phyloP scores from a whole-genome alignment of 2,888 invertebrate genomes.

The Arenicola marina region DNA sequence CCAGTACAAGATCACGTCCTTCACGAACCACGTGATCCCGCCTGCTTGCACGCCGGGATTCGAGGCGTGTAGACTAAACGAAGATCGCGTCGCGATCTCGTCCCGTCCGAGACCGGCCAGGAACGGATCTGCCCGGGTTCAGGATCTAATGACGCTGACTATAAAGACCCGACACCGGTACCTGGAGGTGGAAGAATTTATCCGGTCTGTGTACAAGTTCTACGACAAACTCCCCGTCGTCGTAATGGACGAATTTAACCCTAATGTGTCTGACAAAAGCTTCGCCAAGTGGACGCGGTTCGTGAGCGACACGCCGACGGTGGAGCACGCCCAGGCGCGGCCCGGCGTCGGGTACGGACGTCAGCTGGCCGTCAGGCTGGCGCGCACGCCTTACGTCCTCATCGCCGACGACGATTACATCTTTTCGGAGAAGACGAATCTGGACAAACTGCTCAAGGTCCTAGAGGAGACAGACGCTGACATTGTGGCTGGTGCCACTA shows the following conservation, averaged over 20 bases:
- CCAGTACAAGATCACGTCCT: too few species aligned
- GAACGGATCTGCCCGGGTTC: too few species aligned
- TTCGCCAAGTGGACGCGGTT: not conserved
- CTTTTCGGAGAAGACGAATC: not conserved
- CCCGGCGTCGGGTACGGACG: constrained; percentile 15
- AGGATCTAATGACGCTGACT: too few species aligned
- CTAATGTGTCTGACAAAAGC: not conserved
- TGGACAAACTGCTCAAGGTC: constrained; percentile 7
- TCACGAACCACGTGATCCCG: too few species aligned
- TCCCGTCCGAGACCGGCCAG: too few species aligned
- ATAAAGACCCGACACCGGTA: constrained; percentile 10
- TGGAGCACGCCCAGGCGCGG: constrained; percentile 1
- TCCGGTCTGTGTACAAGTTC: not conserved
- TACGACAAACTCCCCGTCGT: constrained; percentile 7
- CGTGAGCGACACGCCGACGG: not conserved
- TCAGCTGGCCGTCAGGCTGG: constrained; percentile 4
- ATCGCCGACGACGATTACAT: constrained; percentile 11
- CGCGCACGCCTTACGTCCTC: constrained; percentile 6
- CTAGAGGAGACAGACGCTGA: constrained; percentile 5
- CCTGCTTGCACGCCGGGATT: too few species aligned
- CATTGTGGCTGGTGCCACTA: constrained; percentile 3
- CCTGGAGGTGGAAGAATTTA: constrained; percentile 1
- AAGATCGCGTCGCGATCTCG: too few species aligned
- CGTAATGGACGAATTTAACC: constrained; percentile 14
- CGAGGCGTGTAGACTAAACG: too few species aligned